Evolutionary conservation across 2,113 vertebrate genomes (phyloP).

Genomic region (Rhodinocichla rosea): DNA sequence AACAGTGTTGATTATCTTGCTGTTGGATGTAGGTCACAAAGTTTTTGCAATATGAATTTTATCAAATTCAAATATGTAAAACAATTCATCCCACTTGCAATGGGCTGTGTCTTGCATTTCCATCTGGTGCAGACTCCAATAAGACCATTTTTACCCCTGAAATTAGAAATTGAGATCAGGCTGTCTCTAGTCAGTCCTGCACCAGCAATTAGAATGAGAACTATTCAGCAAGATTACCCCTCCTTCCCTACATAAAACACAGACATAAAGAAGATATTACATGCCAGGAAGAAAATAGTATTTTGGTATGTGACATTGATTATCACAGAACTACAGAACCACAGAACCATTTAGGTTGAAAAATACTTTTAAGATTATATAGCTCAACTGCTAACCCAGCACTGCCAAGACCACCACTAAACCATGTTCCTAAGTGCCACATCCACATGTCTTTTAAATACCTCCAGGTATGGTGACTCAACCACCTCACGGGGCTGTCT

Average conservation of each 20-base stretch:
- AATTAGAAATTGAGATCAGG: conserved; percentile 10
- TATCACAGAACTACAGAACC: neutral
- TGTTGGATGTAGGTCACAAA: neutral
- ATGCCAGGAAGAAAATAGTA: neutral
- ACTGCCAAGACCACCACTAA: neutral
- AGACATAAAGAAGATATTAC: neutral
- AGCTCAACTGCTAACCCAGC: neutral
- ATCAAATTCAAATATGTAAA: neutral
- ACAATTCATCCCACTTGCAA: neutral
- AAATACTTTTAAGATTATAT: neutral
- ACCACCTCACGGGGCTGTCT: neutral
- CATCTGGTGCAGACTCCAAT: neutral
- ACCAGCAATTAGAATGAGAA: neutral
- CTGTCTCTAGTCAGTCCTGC: neutral
- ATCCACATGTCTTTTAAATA: neutral
- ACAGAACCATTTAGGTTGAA: neutral
- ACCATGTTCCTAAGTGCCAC: neutral
- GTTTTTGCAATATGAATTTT: neutral
- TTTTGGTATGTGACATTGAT: neutral
- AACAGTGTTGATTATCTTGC: neutral
- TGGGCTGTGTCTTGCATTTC: neutral
- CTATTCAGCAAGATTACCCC: neutral
- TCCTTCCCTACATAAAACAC: neutral
- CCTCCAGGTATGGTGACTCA: too few species aligned
- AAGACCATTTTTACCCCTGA: neutral